Percentiles rank a stretch among this genome's conserved stretches.
Conservation (phyloP, 2,888 invertebrate genomes). For the Kryphioiulus occultus region DNA sequence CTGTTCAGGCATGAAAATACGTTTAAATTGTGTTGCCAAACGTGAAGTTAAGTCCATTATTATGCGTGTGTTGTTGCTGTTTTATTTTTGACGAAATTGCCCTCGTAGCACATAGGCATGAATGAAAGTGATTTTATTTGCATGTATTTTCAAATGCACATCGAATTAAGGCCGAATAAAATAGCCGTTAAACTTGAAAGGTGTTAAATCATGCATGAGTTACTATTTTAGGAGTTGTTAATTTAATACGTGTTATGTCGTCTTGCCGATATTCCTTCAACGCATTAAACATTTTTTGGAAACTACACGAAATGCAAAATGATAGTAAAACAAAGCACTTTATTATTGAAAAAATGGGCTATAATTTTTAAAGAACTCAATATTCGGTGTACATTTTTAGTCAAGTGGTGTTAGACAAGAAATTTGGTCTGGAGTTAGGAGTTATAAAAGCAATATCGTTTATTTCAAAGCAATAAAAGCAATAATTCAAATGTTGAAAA, state of each 20-base stretch:
- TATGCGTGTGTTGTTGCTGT: background rate
- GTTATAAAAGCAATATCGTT: no score
- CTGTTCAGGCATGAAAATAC: background rate
- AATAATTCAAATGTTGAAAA: no score
- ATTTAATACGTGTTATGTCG: background rate
- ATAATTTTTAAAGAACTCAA: background rate
- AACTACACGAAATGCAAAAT: background rate
- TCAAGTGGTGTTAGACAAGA: background rate
- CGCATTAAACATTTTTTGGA: background rate
- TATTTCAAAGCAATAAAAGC: no score
- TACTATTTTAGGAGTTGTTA: background rate
- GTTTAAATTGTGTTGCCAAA: constrained; percentile 17
- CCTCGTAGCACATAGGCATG: background rate
- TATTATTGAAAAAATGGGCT: background rate
- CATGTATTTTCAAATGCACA: background rate
- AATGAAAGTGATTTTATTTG: background rate
- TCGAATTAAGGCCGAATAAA: background rate
- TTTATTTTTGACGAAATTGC: background rate
- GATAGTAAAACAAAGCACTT: background rate
- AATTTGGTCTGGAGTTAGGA: no score
- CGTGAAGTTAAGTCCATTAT: constrained; percentile 35
- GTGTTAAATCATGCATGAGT: background rate
- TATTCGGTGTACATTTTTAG: background rate
- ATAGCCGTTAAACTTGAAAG: background rate
- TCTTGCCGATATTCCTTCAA: background rate